Evolutionary conservation across 2,888 invertebrate species (phyloP).

Genomic region (Lithophane semibrunnea): DNA sequence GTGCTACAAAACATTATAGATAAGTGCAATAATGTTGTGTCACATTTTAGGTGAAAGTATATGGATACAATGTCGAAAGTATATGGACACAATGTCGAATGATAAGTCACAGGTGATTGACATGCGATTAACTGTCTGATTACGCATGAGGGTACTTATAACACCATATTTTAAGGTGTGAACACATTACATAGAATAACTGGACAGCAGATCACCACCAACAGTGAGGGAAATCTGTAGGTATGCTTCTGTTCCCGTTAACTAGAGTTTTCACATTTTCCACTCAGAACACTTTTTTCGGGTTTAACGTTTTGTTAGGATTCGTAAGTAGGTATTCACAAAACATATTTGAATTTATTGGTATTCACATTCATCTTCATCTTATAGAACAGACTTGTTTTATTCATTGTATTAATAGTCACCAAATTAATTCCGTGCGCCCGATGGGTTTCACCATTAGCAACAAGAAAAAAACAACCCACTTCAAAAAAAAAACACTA

Average conservation of each 20-base stretch:
- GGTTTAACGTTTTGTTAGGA: neutral
- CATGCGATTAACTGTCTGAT: slow-evolving; percentile 20
- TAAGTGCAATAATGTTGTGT: slow-evolving; percentile 6
- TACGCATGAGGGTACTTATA: neutral
- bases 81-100: slow-evolving; percentile 9
- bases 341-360: neutral
- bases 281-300: neutral
- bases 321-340: neutral
- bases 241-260: neutral
- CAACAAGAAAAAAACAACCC: no score
- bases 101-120: slow-evolving; percentile 40
- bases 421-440: no score
- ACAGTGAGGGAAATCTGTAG: neutral
- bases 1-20: neutral
- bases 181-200: neutral
- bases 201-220: neutral
- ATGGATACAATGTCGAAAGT: slow-evolving; percentile 6
- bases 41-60: slow-evolving; percentile 25
- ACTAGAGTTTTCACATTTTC: neutral
- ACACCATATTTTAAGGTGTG: neutral
- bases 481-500: no score
- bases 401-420: neutral
- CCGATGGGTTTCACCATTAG: no score
- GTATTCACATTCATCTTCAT: neutral
- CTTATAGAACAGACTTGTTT: neutral